Evolutionary conservation across 2,888 invertebrate species (phyloP).

Genomic region (Julus scanicus): DNA sequence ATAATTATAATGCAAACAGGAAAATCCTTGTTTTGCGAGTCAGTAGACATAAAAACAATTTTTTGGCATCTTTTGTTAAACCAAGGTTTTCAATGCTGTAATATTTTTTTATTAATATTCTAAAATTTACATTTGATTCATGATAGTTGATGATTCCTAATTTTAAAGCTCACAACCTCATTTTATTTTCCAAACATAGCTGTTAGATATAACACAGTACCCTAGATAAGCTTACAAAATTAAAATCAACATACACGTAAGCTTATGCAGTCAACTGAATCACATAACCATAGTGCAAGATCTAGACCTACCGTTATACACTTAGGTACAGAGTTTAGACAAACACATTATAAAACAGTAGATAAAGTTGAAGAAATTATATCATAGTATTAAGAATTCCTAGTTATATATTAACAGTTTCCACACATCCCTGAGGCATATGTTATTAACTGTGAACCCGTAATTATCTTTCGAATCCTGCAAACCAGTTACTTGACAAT

Average conservation of each 20-base stretch:
- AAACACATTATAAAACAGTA: background rate
- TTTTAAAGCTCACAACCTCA: background rate
- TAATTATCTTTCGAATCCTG: background rate
- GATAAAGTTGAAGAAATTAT: background rate
- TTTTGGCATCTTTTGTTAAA: background rate
- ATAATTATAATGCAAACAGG: conserved; percentile 16
- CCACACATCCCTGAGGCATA: background rate
- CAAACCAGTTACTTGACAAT: background rate
- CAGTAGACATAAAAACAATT: conserved; percentile 11
- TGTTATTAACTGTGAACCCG: background rate
- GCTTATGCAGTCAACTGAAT: conserved; percentile 21
- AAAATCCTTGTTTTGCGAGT: background rate
- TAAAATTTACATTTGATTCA: no score
- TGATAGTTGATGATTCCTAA: background rate
- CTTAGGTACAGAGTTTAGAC: background rate
- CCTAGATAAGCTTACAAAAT: background rate
- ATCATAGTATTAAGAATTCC: no score
- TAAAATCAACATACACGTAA: conserved; percentile 3
- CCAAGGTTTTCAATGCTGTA: background rate
- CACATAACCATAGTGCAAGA: background rate
- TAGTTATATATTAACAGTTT: background rate
- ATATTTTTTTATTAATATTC: background rate
- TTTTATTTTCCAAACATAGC: background rate
- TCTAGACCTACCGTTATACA: background rate
- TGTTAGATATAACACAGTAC: background rate